Evolutionary conservation across 2,888 invertebrate genomes (phyloP).

Genomic region (Volucella inflata): DNA sequence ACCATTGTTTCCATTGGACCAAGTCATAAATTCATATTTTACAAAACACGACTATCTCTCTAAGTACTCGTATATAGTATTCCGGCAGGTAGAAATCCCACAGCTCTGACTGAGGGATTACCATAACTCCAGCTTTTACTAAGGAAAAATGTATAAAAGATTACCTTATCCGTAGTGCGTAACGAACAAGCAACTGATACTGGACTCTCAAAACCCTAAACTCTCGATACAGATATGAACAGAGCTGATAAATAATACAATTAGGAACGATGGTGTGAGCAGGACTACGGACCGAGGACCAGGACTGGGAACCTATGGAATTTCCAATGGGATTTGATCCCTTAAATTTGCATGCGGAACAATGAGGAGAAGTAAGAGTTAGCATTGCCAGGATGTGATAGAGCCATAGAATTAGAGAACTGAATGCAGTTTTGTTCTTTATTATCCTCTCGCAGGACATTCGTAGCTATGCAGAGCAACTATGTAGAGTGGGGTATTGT

Average conservation of each 20-base stretch:
- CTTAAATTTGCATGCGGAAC: constrained; percentile 13
- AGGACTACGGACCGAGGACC: background rate
- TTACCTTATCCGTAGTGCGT: constrained; percentile 26
- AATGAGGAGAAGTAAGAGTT: background rate
- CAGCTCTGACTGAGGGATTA: constrained; percentile 46
- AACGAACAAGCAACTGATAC: constrained; percentile 14
- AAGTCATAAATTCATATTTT: constrained; percentile 71
- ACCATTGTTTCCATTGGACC: constrained; percentile 18
- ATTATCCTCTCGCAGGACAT: too few species aligned
- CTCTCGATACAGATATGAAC: constrained; percentile 47
- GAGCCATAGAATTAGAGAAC: background rate
- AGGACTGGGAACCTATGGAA: background rate
- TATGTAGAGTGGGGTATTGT: too few species aligned
- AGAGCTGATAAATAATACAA: constrained; percentile 68
- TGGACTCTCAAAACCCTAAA: constrained; percentile 16
- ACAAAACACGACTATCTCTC: constrained; percentile 54
- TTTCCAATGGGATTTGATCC: constrained; percentile 29
- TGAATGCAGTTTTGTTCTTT: too few species aligned
- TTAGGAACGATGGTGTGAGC: constrained; percentile 48
- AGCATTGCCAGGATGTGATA: background rate
- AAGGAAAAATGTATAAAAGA: constrained; percentile 29
- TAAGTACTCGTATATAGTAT: too few species aligned
- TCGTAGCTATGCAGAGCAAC: too few species aligned
- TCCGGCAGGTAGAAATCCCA: constrained; percentile 52
- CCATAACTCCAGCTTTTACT: constrained; percentile 48